These are phyloP conservation scores for Aldrovandia affinis DNA, from an alignment of 2,797 vertebrate species.

Conservation along the genomic window DNA sequence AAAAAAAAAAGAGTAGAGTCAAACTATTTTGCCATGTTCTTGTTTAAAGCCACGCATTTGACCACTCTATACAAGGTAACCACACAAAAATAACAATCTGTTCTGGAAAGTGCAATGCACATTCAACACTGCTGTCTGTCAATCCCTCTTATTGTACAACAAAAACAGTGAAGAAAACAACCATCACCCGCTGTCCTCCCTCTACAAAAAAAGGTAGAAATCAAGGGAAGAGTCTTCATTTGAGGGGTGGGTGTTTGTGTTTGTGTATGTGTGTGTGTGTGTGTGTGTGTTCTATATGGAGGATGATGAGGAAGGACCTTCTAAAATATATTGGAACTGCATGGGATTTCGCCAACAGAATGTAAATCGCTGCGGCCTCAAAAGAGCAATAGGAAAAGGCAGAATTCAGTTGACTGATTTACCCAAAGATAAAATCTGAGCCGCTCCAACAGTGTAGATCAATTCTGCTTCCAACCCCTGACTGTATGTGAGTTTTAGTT, in stretches of 20 bases:
- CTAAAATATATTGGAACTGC: slow-evolving; percentile 18
- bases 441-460: not conserved
- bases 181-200: not conserved
- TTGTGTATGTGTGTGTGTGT: not conserved
- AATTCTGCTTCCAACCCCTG: not conserved
- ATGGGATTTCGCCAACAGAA: slow-evolving; percentile 49
- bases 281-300: too few species aligned
- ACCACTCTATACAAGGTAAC: slow-evolving; percentile 9
- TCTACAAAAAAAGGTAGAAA: not conserved
- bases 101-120: not conserved
- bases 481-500: not conserved
- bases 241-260: not conserved
- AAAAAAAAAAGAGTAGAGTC: not conserved
- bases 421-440: not conserved
- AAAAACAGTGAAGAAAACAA: not conserved
- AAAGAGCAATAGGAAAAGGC: slow-evolving; percentile 48
- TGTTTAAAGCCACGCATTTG: not conserved
- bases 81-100: not conserved
- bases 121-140: slow-evolving; percentile 3
- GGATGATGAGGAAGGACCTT: not conserved
- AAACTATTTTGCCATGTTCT: not conserved
- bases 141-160: not conserved
- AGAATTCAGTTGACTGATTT: slow-evolving; percentile 35
- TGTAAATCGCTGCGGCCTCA: slow-evolving; percentile 44
- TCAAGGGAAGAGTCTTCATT: not conserved